Percentiles rank a stretch among this genome's conserved stretches.
Conservation (phyloP, 2,113 vertebrate species). For the Pelodiscus sinensis region DNA sequence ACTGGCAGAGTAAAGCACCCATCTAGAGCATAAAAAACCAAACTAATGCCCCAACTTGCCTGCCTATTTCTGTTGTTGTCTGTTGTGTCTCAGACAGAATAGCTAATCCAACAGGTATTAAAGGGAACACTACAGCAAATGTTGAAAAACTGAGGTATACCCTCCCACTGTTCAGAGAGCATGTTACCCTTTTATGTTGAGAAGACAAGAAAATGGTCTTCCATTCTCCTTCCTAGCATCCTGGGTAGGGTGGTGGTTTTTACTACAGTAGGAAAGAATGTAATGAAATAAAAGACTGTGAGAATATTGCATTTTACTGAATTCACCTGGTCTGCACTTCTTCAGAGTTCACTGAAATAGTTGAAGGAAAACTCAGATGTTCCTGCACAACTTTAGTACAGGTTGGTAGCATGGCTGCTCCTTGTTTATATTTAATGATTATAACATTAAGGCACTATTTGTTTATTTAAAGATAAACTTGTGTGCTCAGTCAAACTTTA, state of each 20-base stretch:
- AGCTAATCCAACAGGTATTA: fast-evolving
- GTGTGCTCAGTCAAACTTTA: constrained; percentile 59
- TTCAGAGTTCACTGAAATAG: constrained; percentile 49
- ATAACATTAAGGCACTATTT: constrained; percentile 60
- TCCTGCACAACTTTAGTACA: constrained; percentile 48
- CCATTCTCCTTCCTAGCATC: background rate
- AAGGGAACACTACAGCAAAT: background rate
- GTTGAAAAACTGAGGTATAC: background rate
- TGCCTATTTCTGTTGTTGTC: background rate
- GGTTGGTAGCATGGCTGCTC: constrained; percentile 4
- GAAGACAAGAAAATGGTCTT: background rate
- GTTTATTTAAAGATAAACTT: constrained; percentile 74
- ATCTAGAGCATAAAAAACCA: background rate
- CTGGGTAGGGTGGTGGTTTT: background rate
- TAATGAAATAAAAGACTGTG: constrained; percentile 38
- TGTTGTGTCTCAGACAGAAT: background rate
- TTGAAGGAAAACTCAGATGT: constrained; percentile 8
- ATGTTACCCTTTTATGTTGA: background rate
- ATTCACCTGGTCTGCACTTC: background rate
- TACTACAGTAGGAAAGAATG: background rate
- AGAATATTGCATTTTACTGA: constrained; percentile 5
- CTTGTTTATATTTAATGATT: constrained; percentile 72
- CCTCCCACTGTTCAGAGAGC: background rate
- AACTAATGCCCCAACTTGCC: background rate
- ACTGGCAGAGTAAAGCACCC: background rate